phyloP scores from a whole-genome alignment of 2,888 invertebrate genomes.

The Lucinisca nassula region DNA sequence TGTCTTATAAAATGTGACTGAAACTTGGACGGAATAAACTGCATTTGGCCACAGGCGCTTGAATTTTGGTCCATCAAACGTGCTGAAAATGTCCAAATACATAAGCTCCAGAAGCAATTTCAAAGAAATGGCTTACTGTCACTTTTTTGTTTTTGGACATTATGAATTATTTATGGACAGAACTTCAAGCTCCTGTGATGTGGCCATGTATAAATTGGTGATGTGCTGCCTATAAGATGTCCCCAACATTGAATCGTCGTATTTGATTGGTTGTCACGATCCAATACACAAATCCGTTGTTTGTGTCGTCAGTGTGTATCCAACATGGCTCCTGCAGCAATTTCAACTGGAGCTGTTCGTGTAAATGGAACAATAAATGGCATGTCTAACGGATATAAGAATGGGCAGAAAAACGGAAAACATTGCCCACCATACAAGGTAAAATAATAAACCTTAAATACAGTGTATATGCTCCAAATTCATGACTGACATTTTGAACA shows the following conservation, averaged over 20 bases:
- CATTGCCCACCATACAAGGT: conserved; percentile 76
- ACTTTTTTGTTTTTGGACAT: no score
- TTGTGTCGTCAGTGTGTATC: conserved; percentile 3
- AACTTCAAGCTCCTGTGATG: no score
- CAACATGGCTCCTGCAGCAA: conserved; percentile 68
- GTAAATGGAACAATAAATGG: conserved; percentile 71
- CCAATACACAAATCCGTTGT: conserved; percentile 7
- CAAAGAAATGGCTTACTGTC: no score
- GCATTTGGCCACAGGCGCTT: no score
- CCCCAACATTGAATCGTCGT: not conserved
- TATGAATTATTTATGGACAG: no score
- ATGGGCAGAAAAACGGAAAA: conserved; percentile 8
- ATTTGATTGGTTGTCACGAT: not conserved
- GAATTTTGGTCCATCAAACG: no score
- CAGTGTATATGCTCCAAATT: not conserved
- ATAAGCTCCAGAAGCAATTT: no score
- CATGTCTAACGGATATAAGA: conserved; percentile 74
- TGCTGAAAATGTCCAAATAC: no score
- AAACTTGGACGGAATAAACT: no score
- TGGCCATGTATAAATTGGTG: no score
- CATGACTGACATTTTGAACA: not conserved
- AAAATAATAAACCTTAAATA: conserved; percentile 14
- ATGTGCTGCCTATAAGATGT: no score
- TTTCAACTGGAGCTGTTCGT: conserved; percentile 50
- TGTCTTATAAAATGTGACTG: no score